A percentile compares a stretch with the other conserved stretches of the same genome.
Conservation (phyloP, 2,888 invertebrate species). For the Atrina japonica region DNA sequence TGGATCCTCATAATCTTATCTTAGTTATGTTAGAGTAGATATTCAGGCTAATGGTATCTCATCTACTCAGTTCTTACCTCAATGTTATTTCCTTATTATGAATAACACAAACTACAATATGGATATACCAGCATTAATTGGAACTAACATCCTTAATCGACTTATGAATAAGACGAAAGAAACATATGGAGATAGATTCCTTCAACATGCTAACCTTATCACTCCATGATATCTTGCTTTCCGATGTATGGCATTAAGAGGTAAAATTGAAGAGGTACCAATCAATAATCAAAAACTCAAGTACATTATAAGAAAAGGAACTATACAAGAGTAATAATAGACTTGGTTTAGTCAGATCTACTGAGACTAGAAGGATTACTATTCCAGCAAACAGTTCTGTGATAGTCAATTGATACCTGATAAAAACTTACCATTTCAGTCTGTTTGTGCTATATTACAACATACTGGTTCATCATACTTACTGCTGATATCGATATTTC, state of each 20-base stretch:
- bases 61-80: slow-evolving; percentile 2
- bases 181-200: neutral
- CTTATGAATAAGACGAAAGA: neutral
- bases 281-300: too few species aligned
- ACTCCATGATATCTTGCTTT: slow-evolving; percentile 5
- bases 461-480: neutral
- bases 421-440: neutral
- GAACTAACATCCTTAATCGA: neutral
- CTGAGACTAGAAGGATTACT: neutral
- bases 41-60: slow-evolving; percentile 4
- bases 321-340: too few species aligned
- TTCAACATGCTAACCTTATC: slow-evolving; percentile 15
- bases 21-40: neutral
- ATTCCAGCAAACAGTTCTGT: slow-evolving; percentile 16
- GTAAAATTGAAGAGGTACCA: too few species aligned
- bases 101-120: slow-evolving; percentile 7
- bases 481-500: slow-evolving; percentile 13
- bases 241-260: neutral
- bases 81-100: slow-evolving; percentile 3
- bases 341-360: slow-evolving; percentile 4
- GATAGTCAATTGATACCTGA: neutral
- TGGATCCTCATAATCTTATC: slow-evolving; percentile 1
- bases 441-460: slow-evolving; percentile 12
- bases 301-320: too few species aligned
- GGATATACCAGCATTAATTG: slow-evolving; percentile 4